Conservation (phyloP, 2,113 vertebrate species). For the Tychaedon coryphoeus region DNA sequence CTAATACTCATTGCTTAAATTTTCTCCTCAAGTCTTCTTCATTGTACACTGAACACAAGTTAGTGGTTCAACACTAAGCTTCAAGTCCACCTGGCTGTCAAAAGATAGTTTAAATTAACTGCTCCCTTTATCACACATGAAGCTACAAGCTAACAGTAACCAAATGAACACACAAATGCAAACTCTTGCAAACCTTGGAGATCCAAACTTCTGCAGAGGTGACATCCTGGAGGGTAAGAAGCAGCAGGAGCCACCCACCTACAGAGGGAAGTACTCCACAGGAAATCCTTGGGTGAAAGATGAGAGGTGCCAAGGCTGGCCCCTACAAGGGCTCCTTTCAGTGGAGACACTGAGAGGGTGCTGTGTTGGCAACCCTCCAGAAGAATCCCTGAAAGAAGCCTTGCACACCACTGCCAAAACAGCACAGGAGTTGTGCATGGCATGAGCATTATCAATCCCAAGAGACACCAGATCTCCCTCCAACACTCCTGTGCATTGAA, state of each 20-base stretch:
- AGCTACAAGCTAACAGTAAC: background rate
- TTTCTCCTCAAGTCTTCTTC: background rate
- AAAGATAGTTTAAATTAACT: background rate
- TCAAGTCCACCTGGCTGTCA: background rate
- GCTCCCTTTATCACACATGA: background rate
- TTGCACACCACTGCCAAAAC: background rate
- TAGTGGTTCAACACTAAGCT: background rate
- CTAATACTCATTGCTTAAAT: background rate
- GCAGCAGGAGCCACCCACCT: background rate
- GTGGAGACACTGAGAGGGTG: fast-evolving
- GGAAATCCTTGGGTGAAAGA: too few species aligned
- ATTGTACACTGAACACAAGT: background rate
- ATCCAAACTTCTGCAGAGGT: background rate
- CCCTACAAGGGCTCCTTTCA: background rate
- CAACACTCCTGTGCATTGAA: fast-evolving
- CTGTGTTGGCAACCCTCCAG: background rate
- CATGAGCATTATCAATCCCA: background rate
- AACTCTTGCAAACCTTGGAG: background rate
- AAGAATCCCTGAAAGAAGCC: background rate
- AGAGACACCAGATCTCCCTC: background rate
- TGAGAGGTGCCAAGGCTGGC: background rate
- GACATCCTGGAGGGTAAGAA: background rate
- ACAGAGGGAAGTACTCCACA: background rate
- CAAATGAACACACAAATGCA: background rate
- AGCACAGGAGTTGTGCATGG: background rate